Conservation (phyloP, 2,797 vertebrate species). For the Falco rusticolus region DNA sequence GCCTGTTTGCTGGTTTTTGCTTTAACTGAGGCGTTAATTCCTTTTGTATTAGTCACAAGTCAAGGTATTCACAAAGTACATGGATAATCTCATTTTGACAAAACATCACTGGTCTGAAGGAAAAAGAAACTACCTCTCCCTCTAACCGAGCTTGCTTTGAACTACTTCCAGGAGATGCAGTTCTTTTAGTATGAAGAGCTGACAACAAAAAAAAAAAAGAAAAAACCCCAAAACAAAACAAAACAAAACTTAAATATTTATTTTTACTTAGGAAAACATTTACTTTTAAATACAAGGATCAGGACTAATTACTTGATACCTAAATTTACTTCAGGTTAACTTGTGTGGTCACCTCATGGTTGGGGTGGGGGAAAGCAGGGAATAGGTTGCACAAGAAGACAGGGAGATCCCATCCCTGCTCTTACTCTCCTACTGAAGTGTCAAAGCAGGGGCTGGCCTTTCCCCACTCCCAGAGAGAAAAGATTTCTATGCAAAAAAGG, state of each 20-base stretch:
- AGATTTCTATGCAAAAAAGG: background rate
- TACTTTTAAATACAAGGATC: background rate
- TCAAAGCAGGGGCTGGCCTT: background rate
- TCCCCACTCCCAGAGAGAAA: background rate
- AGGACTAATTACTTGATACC: background rate
- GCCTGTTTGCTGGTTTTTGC: background rate
- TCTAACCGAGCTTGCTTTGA: background rate
- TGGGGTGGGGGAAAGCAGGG: background rate
- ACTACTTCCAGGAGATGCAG: background rate
- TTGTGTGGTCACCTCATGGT: background rate
- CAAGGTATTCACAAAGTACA: background rate
- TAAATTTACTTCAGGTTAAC: background rate
- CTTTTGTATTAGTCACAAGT: background rate
- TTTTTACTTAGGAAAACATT: background rate
- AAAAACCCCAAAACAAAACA: too few relatives aligned
- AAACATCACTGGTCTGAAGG: background rate
- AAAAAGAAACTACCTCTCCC: background rate
- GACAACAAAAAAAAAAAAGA: background rate
- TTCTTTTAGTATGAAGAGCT: background rate
- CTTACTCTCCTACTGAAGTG: background rate
- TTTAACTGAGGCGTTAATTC: background rate
- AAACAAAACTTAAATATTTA: background rate
- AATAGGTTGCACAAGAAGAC: background rate
- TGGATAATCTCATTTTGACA: background rate
- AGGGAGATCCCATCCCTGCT: rapidly evolving